Evolutionary conservation across 2,888 invertebrate species (phyloP), one percentile per base, ranked within the genome.

Genomic region (Pyrgus malvae): DNA sequence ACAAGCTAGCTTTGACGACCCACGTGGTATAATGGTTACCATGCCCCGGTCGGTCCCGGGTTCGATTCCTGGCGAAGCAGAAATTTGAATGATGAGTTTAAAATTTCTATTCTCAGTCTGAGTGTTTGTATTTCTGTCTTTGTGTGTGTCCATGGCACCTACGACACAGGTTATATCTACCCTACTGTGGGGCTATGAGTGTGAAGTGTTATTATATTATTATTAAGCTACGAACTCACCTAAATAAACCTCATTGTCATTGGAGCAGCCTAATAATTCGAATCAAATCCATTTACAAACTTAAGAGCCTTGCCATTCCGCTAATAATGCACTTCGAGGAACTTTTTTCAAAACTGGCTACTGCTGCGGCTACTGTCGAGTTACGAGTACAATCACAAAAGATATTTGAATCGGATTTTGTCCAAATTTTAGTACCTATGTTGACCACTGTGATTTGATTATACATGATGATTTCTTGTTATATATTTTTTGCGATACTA

Each of bases 241-340:
- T 66, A 57, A 72, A 78, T 73, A 79, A 72, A 66, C 55, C 50
- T 38, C 58, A 49, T 56, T 56, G 51, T 6, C 33, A 17, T 54
- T 41, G 14, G 42, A 48, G 41, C 27, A 17, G 44, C 33, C 64
- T 61, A 66, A 71, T 72, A 70, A 65, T 46, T 56, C 67, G 57
- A 60, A 31, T 37, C 9, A 54, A 54, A 54, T 54, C 40, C 46
- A 40, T 54, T 54, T 54, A 54, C 40, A 38, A 40, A 23, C 45
- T 51, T 12, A 35, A 29, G 16, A 50, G 12, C n/a, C n/a, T 27
- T 14, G 11, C 42, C 12, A 42, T 37, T 14, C 38, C 45, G 38
- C 53, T 54, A 54, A 54, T 54, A 54, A 46, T 31, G 31, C 31
- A 19, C 29, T 54, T 40, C 53, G 4, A 2, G 27, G 38, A 54